Percentiles rank a stretch among this genome's conserved stretches.
phyloP scores from a whole-genome alignment of 2,888 invertebrate genomes.

The Chrysina gloriosa region DNA sequence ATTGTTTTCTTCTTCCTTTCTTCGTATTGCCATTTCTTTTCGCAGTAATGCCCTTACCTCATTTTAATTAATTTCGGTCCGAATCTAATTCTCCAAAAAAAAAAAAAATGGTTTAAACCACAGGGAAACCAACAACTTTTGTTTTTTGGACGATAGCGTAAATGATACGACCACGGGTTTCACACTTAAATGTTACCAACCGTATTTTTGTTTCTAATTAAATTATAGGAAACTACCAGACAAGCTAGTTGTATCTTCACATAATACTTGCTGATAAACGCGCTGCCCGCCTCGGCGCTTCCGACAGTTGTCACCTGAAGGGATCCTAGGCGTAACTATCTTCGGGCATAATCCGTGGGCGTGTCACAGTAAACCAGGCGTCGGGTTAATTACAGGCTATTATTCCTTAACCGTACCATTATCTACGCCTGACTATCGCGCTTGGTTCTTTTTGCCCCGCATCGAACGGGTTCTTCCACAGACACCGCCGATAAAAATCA shows the following conservation, averaged over 20 bases:
- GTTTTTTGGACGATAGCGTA: too few relatives aligned
- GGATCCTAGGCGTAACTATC: conserved; percentile 47
- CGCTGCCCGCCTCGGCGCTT: conserved; percentile 53
- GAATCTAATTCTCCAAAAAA: too few relatives aligned
- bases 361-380: conserved; percentile 52
- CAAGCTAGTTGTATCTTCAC: conserved; percentile 51
- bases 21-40: too few relatives aligned
- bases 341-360: conserved; percentile 45
- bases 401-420: conserved; percentile 55
- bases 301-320: conserved; percentile 57
- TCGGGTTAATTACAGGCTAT: conserved; percentile 55
- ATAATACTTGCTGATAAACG: conserved; percentile 59
- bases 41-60: too few relatives aligned
- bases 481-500: not conserved
- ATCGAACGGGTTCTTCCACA: not conserved
- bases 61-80: too few relatives aligned
- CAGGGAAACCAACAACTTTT: too few relatives aligned
- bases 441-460: conserved; percentile 40
- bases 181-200: too few relatives aligned
- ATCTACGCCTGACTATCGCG: conserved; percentile 50
- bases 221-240: too few relatives aligned
- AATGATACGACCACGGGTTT: too few relatives aligned
- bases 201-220: too few relatives aligned
- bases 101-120: too few relatives aligned
- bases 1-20: too few relatives aligned